phyloP scores from a whole-genome alignment of 2,888 invertebrate genomes.

The Poecilus cupreus region DNA sequence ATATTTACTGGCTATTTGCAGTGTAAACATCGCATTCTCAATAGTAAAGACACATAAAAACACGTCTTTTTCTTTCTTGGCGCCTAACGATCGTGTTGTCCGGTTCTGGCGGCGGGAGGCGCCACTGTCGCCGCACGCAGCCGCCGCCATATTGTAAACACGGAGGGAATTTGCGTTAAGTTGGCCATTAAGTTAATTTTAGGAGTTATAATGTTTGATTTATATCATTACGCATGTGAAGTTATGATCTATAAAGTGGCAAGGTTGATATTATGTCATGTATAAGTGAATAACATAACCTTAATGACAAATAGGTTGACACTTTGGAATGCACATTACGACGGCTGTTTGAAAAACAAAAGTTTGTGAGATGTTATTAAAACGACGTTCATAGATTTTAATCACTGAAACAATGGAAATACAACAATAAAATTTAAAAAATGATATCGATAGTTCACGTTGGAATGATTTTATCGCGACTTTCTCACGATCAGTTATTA shows the following conservation, averaged over 20 bases:
- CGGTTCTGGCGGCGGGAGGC: too few relatives aligned
- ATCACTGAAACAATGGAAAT: neutral
- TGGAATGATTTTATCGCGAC: neutral
- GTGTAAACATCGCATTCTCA: neutral
- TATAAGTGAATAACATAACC: neutral
- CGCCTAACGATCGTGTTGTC: neutral
- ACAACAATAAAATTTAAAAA: neutral
- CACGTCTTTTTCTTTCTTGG: neutral
- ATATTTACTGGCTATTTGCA: neutral
- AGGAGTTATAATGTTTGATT: constrained; percentile 28
- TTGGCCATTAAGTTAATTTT: constrained; percentile 36
- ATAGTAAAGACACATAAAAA: neutral
- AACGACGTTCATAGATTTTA: neutral
- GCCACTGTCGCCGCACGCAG: constrained; percentile 3
- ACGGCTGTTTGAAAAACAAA: too few relatives aligned
- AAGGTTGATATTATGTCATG: constrained; percentile 20
- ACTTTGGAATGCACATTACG: constrained; percentile 2
- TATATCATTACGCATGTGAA: constrained; percentile 12
- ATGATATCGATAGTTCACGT: neutral
- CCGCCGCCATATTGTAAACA: neutral
- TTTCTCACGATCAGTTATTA: constrained; percentile 9
- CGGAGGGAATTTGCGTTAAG: neutral
- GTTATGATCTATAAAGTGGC: constrained; percentile 51
- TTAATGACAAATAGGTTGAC: constrained; percentile 1
- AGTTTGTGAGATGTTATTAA: too few relatives aligned